These are phyloP conservation scores for Palythoa caribaeorum DNA, from an alignment of 92 coral and sea anemone species.

Conservation along the genomic window DNA sequence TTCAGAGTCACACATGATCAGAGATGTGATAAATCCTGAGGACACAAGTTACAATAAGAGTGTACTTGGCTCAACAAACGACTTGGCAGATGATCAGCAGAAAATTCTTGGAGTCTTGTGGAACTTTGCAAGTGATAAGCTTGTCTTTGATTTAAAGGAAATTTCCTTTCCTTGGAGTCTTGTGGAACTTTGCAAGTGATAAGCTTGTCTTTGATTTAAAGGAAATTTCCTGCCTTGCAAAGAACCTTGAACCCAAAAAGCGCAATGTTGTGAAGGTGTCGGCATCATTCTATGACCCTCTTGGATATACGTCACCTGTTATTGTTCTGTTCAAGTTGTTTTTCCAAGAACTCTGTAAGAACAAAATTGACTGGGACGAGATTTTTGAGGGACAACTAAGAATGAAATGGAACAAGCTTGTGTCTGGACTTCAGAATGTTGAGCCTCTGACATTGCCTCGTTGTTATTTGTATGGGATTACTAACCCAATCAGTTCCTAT, in stretches of 20 bases:
- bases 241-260: conserved; percentile 35
- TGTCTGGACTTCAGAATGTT: conserved; percentile 39
- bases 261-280: conserved; percentile 37
- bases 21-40: conserved; percentile 34
- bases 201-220: conserved; percentile 46
- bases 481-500: conserved; percentile 37
- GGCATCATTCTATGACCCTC: conserved; percentile 57
- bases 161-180: no score
- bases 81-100: background rate
- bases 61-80: conserved; percentile 28
- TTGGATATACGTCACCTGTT: conserved; percentile 59
- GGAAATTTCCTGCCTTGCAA: conserved; percentile 27
- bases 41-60: conserved; percentile 40
- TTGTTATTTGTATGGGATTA: conserved; percentile 33
- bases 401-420: conserved; percentile 41
- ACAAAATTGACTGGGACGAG: conserved; percentile 57
- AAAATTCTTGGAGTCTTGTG: conserved; percentile 52
- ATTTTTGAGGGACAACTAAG: conserved; percentile 46
- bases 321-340: conserved; percentile 48
- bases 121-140: conserved; percentile 57
- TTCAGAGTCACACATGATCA: background rate
- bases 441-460: conserved; percentile 38
- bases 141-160: conserved; percentile 46
- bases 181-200: no score
- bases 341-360: conserved; percentile 54